Evolutionary conservation across 2,113 vertebrate genomes (phyloP).

Genomic region (Aptenodytes patagonicus): DNA sequence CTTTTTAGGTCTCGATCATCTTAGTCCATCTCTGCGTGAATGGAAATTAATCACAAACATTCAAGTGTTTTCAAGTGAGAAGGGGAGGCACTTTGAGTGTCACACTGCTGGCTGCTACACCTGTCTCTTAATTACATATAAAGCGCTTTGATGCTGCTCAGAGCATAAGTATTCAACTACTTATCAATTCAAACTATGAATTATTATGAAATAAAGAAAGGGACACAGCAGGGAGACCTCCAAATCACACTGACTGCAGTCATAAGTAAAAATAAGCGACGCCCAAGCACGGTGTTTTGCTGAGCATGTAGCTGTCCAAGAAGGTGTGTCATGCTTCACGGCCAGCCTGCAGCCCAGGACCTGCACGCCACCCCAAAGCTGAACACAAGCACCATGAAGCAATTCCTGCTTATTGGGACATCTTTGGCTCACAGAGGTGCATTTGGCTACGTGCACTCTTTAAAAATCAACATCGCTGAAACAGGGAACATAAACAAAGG

Average conservation of each 20-base stretch:
- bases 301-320: neutral
- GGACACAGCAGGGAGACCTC: neutral
- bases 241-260: neutral
- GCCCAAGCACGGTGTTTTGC: neutral
- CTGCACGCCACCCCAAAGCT: neutral
- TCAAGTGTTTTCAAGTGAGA: neutral
- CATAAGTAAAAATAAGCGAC: neutral
- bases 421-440: neutral
- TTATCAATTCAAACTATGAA: neutral
- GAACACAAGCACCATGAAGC: neutral
- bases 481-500: neutral
- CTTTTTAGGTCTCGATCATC: neutral
- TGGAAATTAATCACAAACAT: neutral
- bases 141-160: neutral
- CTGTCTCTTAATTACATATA: neutral
- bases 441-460: neutral
- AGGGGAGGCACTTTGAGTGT: neutral
- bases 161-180: neutral
- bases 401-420: slow-evolving; percentile 7
- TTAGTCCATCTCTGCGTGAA: neutral
- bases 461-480: neutral
- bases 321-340: neutral
- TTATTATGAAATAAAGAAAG: neutral
- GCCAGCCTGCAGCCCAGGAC: neutral
- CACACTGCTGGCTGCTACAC: neutral